These are phyloP conservation scores for Corvus cornix DNA, from an alignment of 2,113 vertebrate species.

Conservation along the genomic window DNA sequence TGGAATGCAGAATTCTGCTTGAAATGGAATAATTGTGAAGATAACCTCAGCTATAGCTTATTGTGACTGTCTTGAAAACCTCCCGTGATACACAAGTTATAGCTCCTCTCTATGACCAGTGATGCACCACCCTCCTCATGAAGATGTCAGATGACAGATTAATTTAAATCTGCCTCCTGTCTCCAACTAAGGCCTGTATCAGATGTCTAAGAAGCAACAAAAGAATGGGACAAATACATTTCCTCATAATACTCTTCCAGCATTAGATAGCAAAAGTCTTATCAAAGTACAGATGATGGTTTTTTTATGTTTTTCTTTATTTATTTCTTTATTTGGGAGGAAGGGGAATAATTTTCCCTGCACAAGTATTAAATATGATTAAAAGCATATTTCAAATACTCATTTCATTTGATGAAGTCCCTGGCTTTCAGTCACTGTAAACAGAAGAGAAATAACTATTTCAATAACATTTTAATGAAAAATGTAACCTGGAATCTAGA, in stretches of 20 bases:
- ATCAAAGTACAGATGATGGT: rapidly evolving
- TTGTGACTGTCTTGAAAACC: background rate
- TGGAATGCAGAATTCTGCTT: background rate
- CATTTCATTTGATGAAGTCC: background rate
- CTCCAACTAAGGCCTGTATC: background rate
- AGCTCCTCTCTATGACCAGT: background rate
- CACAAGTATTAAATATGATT: background rate
- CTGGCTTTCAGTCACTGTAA: background rate
- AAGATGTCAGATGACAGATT: background rate
- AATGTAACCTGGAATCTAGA: background rate
- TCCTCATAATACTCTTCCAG: background rate
- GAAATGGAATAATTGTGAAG: background rate
- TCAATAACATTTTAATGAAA: background rate
- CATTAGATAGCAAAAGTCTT: background rate
- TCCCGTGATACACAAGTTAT: background rate
- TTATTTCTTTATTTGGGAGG: background rate
- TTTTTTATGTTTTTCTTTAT: background rate
- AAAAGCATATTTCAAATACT: background rate
- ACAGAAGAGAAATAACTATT: background rate
- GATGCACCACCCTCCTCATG: background rate
- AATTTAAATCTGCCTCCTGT: background rate
- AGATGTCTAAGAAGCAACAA: background rate
- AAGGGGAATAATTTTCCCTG: background rate
- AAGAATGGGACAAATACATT: background rate
- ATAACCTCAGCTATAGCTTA: background rate